These are phyloP conservation scores for Sciurus carolinensis DNA, from an alignment of 2,797 vertebrate species.

Conservation along the genomic window DNA sequence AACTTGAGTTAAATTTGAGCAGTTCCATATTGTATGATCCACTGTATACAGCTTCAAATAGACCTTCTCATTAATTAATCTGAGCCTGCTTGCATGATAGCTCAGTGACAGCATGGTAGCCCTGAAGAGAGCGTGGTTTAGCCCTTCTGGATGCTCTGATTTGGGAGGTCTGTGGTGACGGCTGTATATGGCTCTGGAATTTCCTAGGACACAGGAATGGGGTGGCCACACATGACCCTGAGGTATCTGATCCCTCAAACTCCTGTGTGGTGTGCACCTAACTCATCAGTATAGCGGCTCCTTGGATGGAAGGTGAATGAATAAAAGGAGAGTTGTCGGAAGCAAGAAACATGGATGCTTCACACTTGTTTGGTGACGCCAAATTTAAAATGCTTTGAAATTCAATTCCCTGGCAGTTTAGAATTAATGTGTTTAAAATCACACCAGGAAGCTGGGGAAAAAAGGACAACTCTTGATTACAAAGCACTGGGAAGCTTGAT, in stretches of 20 bases:
- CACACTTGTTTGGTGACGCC: not conserved
- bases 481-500: not conserved
- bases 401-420: not conserved
- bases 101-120: not conserved
- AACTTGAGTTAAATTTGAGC: conserved; percentile 4
- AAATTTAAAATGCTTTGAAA: conserved; percentile 27
- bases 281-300: rapidly evolving
- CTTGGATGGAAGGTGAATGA: not conserved
- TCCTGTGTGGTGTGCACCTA: not conserved
- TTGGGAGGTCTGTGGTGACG: too few species aligned
- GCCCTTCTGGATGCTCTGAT: not conserved
- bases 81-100: not conserved
- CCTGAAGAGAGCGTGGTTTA: not conserved
- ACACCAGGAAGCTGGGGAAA: not conserved
- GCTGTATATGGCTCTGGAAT: not conserved
- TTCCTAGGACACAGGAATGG: not conserved
- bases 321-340: not conserved
- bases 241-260: rapidly evolving
- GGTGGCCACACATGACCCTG: not conserved
- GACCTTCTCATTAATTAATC: not conserved
- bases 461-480: not conserved
- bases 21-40: not conserved
- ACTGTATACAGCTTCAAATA: not conserved
- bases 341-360: not conserved
- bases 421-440: not conserved